A percentile compares a stretch with the other conserved stretches of the same genome.
Evolutionary conservation across 2,113 vertebrate genomes (phyloP).

Genomic region (Willisornis vidua): DNA sequence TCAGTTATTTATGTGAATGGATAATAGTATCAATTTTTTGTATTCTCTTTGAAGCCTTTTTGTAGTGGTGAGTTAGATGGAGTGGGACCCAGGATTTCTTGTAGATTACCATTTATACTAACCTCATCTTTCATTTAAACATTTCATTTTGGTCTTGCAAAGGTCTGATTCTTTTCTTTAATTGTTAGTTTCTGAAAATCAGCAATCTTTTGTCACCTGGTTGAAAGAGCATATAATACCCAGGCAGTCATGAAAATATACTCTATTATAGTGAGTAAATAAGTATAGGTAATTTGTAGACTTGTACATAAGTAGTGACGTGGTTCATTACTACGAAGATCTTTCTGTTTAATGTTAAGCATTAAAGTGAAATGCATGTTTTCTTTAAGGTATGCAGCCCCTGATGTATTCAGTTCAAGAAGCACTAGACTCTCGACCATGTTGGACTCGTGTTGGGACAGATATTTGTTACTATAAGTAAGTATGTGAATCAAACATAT

Average conservation of each 20-base stretch:
- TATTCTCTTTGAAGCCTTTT: not conserved
- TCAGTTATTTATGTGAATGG: not conserved
- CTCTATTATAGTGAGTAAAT: not conserved
- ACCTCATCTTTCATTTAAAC: not conserved
- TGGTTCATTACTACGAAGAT: not conserved
- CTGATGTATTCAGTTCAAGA: conserved; percentile 98
- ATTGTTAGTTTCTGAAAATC: not conserved
- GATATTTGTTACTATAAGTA: conserved; percentile 99
- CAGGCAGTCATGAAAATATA: not conserved
- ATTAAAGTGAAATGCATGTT: not conserved
- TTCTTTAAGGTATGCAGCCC: conserved; percentile 90
- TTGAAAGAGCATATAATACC: not conserved
- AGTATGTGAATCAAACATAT: conserved; percentile 40
- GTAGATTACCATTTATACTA: not conserved
- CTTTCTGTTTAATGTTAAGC: not conserved
- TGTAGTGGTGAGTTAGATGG: not conserved
- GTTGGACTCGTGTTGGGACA: conserved; percentile 89
- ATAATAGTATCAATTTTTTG: not conserved
- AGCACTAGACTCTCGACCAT: conserved; percentile 86
- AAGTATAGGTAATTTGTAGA: not conserved
- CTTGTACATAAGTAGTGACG: fast-evolving
- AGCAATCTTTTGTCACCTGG: not conserved
- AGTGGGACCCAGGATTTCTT: not conserved
- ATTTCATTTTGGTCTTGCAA: not conserved
- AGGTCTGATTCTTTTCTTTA: not conserved